phyloP scores from a whole-genome alignment of 2,113 vertebrate species.

The Vulpes lagopus region DNA sequence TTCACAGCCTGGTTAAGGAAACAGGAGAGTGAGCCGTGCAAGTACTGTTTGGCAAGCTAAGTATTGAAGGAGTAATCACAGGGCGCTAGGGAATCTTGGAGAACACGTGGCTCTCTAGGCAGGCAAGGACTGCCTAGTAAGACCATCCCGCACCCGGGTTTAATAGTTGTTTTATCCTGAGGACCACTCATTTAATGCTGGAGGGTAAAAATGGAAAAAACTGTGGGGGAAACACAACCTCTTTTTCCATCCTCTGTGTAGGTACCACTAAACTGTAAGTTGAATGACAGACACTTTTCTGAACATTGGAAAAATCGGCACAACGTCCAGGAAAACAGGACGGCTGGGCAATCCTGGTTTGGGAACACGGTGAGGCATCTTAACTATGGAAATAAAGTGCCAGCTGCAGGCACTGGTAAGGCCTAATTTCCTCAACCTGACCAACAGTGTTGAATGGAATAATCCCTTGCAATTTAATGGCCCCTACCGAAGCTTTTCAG shows the following conservation, averaged over 20 bases:
- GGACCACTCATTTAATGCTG: not conserved
- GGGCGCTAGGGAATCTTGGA: not conserved
- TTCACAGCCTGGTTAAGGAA: not conserved
- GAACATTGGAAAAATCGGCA: not conserved
- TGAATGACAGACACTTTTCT: not conserved
- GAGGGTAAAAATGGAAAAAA: not conserved
- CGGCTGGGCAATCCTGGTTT: not conserved
- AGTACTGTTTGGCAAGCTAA: not conserved
- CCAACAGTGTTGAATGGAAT: constrained; percentile 63
- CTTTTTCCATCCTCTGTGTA: not conserved
- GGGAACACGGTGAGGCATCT: not conserved
- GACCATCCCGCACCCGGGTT: not conserved
- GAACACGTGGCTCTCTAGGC: not conserved
- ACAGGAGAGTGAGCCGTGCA: not conserved
- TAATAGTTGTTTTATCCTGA: not conserved
- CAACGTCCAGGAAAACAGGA: not conserved
- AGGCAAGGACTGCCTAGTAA: not conserved
- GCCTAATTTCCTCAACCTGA: constrained; percentile 5
- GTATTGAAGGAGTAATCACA: not conserved
- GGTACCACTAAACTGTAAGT: not conserved
- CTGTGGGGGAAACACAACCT: not conserved
- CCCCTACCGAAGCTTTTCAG: constrained; percentile 67
- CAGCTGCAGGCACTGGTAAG: not conserved
- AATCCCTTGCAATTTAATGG: constrained; percentile 70
- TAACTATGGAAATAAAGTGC: not conserved